These are phyloP conservation scores for Numenius arquata DNA, from an alignment of 2,113 vertebrate species.

Conservation along the genomic window DNA sequence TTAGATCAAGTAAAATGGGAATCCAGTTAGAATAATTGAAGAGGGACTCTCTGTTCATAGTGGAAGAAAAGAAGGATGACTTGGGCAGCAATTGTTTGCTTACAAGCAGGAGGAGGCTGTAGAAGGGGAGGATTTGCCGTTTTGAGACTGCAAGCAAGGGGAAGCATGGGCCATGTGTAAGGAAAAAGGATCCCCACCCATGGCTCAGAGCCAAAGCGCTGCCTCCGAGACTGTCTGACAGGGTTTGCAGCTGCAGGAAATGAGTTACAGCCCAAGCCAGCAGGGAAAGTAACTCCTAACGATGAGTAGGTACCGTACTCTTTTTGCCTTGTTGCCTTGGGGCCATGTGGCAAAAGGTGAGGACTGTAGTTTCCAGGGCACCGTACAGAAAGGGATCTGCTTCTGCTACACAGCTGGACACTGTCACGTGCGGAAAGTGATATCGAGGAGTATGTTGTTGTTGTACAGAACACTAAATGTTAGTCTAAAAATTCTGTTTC, in stretches of 20 bases:
- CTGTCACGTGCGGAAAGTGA: background rate
- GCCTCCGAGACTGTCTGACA: conserved; percentile 35
- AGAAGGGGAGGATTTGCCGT: background rate
- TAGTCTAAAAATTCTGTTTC: background rate
- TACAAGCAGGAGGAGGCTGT: background rate
- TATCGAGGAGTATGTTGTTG: background rate
- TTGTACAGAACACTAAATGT: background rate
- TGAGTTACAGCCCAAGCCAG: conserved; percentile 34
- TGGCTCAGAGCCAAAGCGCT: background rate
- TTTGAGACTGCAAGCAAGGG: background rate
- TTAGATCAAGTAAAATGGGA: background rate
- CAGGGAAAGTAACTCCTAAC: conserved; percentile 1
- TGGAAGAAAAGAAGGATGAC: background rate
- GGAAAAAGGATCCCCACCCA: conserved; percentile 11
- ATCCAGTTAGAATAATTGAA: background rate
- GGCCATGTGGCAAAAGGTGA: background rate
- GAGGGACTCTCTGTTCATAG: background rate
- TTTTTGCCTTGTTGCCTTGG: background rate
- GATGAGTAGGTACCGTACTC: background rate
- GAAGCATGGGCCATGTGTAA: background rate
- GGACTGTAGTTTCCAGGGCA: background rate
- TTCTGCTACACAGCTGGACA: background rate
- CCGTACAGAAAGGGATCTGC: background rate
- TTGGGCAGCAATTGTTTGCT: background rate
- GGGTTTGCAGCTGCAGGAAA: conserved; percentile 61